Conservation (phyloP, 1,140 invertebrate genomes). For the Zaprionus ornatus region DNA sequence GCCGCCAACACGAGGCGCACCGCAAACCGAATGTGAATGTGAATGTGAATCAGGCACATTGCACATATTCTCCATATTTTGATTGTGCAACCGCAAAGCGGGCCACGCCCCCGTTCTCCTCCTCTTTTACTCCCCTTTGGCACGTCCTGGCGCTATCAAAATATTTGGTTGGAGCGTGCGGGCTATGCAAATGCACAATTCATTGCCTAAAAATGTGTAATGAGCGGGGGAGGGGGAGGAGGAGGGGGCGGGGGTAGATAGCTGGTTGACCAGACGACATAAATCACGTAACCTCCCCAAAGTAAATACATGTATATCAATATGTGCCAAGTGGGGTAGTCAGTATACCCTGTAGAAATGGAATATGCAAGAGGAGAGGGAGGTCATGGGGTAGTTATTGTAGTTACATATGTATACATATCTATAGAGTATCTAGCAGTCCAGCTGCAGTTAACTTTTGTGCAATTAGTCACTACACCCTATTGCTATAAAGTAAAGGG, state of each 20-base stretch:
- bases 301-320: conserved; percentile 3
- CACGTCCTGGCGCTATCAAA: conserved; percentile 36
- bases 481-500: neutral
- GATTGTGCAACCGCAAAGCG: conserved; percentile 37
- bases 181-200: conserved; percentile 28
- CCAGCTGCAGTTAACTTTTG: neutral
- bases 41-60: conserved; percentile 1
- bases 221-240: conserved; percentile 7
- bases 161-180: conserved; percentile 27
- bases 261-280: conserved; percentile 41
- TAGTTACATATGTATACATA: no score
- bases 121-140: neutral
- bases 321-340: conserved; percentile 1
- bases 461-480: neutral
- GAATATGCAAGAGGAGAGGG: neutral
- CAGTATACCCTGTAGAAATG: conserved; percentile 5
- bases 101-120: neutral
- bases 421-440: neutral
- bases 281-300: conserved; percentile 38
- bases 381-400: neutral
- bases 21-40: conserved; percentile 33
- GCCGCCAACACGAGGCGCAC: conserved; percentile 26
- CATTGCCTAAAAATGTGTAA: conserved; percentile 46
- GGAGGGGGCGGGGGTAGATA: neutral
- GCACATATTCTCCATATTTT: conserved; percentile 43